Evolutionary conservation across 2,113 vertebrate species (phyloP).

Genomic region (Probosciger aterrimus): DNA sequence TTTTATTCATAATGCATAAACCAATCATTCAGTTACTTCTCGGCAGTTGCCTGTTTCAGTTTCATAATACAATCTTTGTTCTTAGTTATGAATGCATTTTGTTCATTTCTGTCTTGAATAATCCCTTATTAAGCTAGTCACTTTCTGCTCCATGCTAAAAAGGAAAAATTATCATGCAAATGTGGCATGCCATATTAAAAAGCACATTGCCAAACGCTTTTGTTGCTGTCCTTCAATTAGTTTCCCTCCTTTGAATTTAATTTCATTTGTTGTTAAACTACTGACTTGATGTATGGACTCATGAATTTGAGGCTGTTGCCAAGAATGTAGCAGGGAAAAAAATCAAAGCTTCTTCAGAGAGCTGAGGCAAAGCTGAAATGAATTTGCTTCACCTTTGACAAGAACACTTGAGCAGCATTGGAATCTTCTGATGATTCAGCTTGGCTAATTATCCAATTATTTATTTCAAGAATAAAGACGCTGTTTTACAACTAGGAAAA

Average conservation of each 20-base stretch:
- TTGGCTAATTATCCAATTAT: constrained; percentile 83
- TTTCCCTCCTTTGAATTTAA: constrained; percentile 83
- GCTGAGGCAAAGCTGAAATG: constrained; percentile 73
- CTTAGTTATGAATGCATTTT: constrained; percentile 82
- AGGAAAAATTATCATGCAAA: constrained; percentile 83
- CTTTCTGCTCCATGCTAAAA: constrained; percentile 80
- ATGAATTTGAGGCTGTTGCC: constrained; percentile 75
- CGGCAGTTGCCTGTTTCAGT: constrained; percentile 73
- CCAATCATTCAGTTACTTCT: constrained; percentile 80
- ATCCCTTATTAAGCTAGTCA: constrained; percentile 83
- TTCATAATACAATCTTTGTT: constrained; percentile 82
- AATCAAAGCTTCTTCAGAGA: constrained; percentile 74
- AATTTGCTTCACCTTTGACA: constrained; percentile 81
- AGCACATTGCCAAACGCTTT: constrained; percentile 79
- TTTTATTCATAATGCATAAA: constrained; percentile 83
- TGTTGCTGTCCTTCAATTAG: constrained; percentile 82
- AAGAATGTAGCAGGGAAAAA: constrained; percentile 62
- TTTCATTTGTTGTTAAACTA: constrained; percentile 83
- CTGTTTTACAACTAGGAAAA: constrained; percentile 68
- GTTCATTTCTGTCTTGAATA: constrained; percentile 79
- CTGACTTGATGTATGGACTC: constrained; percentile 78
- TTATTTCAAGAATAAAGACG: constrained; percentile 78
- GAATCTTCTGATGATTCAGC: constrained; percentile 79
- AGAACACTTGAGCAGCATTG: constrained; percentile 73
- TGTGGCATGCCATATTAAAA: constrained; percentile 78